Percentiles rank a stretch among this genome's conserved stretches.
phyloP scores from a whole-genome alignment of 30 jellyfish, hydroid and myxozoan genomes.

The Hydractinia echinata region DNA sequence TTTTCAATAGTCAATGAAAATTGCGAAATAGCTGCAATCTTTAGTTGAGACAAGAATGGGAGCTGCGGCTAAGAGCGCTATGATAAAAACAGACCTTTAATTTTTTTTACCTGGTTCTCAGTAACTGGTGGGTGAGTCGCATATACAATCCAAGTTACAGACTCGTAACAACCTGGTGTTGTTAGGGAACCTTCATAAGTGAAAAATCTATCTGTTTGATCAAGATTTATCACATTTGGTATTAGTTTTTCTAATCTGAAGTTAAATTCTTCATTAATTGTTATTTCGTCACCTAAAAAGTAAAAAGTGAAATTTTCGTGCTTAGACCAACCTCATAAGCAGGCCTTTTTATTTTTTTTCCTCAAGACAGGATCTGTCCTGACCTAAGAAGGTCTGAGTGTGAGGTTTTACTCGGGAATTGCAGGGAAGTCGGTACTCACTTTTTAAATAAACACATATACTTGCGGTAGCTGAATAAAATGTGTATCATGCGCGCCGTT shows the following conservation, averaged over 20 bases:
- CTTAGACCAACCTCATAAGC: not conserved
- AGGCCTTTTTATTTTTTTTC: too few species aligned
- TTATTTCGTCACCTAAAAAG: conserved; percentile 67
- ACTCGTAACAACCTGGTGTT: conserved; percentile 97
- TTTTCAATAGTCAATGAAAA: too few species aligned
- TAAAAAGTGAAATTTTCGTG: not conserved
- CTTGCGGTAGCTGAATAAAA: too few species aligned
- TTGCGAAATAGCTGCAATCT: not conserved
- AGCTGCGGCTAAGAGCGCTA: not conserved
- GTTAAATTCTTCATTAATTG: conserved; percentile 74
- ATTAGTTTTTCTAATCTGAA: conserved; percentile 72
- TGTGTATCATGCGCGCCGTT: too few species aligned
- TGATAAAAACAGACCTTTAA: not conserved
- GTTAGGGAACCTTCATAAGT: conserved; percentile 93
- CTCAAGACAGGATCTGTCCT: too few species aligned
- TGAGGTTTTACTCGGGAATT: too few species aligned
- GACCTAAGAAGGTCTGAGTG: too few species aligned
- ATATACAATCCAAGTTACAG: conserved; percentile 92
- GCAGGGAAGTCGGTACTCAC: too few species aligned
- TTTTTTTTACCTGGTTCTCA: conserved; percentile 62
- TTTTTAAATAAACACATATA: too few species aligned
- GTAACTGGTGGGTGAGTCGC: conserved; percentile 83
- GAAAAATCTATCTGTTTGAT: conserved; percentile 71
- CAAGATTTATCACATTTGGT: conserved; percentile 68
- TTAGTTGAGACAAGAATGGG: not conserved